These are phyloP conservation scores for Serinus canaria DNA, from an alignment of 2,113 vertebrate genomes.

Conservation along the genomic window DNA sequence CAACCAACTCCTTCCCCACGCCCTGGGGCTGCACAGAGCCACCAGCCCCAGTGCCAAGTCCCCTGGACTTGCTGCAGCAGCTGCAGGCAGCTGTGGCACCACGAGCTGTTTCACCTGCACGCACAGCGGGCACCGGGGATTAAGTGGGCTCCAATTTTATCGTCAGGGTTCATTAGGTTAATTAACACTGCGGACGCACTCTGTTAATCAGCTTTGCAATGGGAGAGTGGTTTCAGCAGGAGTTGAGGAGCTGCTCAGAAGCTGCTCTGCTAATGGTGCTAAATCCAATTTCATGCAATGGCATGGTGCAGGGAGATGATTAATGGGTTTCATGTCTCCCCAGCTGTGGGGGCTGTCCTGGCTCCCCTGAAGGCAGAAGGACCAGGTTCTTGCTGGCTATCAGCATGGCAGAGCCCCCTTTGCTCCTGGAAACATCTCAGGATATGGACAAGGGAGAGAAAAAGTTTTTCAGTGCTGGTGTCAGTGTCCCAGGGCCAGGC, in stretches of 20 bases:
- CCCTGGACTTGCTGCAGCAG: fast-evolving
- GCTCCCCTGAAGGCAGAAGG: neutral
- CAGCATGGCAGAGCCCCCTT: neutral
- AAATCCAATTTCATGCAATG: neutral
- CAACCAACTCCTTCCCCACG: fast-evolving
- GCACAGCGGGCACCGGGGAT: neutral
- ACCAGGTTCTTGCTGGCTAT: fast-evolving
- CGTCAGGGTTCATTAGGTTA: constrained; percentile 45
- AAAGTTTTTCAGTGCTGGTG: neutral
- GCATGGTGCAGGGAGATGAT: neutral
- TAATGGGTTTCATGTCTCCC: neutral
- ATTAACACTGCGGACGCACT: constrained; percentile 4
- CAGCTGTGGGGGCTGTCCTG: neutral
- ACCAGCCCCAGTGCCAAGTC: fast-evolving
- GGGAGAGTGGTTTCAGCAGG: neutral
- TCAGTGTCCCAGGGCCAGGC: neutral
- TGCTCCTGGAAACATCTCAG: neutral
- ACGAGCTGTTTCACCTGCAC: neutral
- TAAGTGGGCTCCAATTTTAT: constrained; percentile 39
- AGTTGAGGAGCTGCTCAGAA: neutral
- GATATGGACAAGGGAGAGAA: neutral
- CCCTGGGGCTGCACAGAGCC: neutral
- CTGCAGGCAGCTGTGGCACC: fast-evolving
- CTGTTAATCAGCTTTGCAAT: constrained; percentile 32
- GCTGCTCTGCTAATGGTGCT: neutral